phyloP scores from a whole-genome alignment of 2,797 vertebrate genomes.

The Hippoglossus hippoglossus region DNA sequence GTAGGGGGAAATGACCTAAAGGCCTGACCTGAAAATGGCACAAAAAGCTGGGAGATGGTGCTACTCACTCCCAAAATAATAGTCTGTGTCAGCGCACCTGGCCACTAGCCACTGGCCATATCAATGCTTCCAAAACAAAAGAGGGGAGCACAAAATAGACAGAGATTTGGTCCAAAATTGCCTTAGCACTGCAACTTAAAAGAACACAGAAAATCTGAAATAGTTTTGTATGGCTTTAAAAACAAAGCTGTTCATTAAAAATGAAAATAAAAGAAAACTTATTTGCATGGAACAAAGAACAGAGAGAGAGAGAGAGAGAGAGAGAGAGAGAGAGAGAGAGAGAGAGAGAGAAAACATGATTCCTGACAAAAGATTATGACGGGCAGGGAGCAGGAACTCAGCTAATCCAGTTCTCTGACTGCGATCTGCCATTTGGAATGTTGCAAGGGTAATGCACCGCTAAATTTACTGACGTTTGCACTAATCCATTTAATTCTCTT shows the following conservation, averaged over 20 bases:
- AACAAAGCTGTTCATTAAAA: constrained; percentile 58
- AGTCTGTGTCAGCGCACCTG: constrained; percentile 79
- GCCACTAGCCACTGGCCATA: constrained; percentile 73
- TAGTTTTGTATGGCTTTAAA: constrained; percentile 43
- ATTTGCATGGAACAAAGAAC: constrained; percentile 40
- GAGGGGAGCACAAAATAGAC: constrained; percentile 16
- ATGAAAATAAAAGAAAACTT: constrained; percentile 53
- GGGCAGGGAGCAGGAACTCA: constrained; percentile 47
- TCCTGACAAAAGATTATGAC: constrained; percentile 56
- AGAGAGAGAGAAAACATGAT: constrained; percentile 31
- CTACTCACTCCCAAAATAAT: constrained; percentile 74
- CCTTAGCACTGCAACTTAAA: constrained; percentile 22
- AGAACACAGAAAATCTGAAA: constrained; percentile 36
- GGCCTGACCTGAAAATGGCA: constrained; percentile 84
- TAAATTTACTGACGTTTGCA: constrained; percentile 83
- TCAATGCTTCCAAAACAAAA: constrained; percentile 63
- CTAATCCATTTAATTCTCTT: constrained; percentile 87
- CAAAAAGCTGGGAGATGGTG: constrained; percentile 76
- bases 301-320: constrained; percentile 19
- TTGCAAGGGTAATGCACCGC: constrained; percentile 72
- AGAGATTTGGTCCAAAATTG: constrained; percentile 45
- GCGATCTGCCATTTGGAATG: constrained; percentile 74
- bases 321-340: constrained; percentile 26
- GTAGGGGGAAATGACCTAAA: constrained; percentile 78
- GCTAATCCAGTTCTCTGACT: constrained; percentile 71